These are phyloP conservation scores for Hylia prasina DNA, from an alignment of 2,113 vertebrate genomes.

Conservation along the genomic window DNA sequence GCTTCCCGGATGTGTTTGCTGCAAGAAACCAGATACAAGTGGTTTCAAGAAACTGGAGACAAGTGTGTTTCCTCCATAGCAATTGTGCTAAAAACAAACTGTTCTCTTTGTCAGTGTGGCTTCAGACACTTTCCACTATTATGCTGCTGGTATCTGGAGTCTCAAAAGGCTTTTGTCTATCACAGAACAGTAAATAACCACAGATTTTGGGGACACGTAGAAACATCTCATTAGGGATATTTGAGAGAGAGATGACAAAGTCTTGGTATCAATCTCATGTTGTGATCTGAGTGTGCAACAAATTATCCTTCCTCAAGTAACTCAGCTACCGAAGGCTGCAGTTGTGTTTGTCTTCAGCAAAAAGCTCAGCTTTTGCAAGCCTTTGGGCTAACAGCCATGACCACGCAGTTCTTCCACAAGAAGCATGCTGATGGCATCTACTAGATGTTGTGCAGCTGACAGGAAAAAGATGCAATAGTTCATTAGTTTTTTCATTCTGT, in stretches of 20 bases:
- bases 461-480: slow-evolving; percentile 54
- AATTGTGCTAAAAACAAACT: slow-evolving; percentile 24
- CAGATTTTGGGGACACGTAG: background rate
- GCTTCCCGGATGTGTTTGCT: background rate
- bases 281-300: background rate
- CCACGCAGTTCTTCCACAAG: background rate
- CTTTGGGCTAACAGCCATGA: background rate
- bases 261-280: background rate
- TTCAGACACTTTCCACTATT: slow-evolving; percentile 11
- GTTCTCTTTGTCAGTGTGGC: background rate
- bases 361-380: background rate
- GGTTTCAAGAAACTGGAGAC: background rate
- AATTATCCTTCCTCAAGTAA: background rate
- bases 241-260: background rate
- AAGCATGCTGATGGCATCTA: background rate
- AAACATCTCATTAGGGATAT: background rate
- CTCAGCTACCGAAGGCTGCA: background rate
- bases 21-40: slow-evolving; percentile 27
- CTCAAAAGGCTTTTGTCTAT: background rate
- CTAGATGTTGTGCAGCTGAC: slow-evolving; percentile 35
- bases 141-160: background rate
- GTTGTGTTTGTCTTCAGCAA: background rate
- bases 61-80: slow-evolving; percentile 4
- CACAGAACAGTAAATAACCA: background rate
- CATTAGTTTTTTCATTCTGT: slow-evolving; percentile 41